Conservation (phyloP, 2,888 invertebrate species). For the Agonopterix arenella region DNA sequence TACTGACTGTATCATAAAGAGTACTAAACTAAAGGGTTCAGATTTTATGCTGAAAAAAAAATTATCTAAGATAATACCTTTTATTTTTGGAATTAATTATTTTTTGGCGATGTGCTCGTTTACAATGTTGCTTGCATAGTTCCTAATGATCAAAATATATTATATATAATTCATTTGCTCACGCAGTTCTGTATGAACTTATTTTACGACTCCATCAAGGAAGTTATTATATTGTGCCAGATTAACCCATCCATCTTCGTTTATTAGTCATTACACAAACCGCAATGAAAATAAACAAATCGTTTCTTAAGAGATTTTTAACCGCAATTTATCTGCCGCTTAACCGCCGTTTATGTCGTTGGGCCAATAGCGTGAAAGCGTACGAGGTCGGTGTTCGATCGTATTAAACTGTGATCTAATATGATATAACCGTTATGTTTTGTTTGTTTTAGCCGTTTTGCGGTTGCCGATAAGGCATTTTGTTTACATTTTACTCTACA, state of each 20-base stretch:
- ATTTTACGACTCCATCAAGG: neutral
- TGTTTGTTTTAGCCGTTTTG: neutral
- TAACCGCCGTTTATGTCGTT: constrained; percentile 8
- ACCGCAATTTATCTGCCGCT: constrained; percentile 11
- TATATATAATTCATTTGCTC: neutral
- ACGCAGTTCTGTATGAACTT: neutral
- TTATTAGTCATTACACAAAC: constrained; percentile 13
- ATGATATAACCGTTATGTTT: neutral
- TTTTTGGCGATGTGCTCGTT: too few relatives aligned
- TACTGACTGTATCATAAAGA: too few relatives aligned
- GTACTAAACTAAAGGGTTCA: too few relatives aligned
- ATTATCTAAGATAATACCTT: too few relatives aligned
- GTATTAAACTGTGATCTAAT: neutral
- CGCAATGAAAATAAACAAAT: constrained; percentile 18
- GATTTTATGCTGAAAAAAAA: too few relatives aligned
- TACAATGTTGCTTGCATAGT: too few relatives aligned
- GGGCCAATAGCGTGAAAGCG: constrained; percentile 2
- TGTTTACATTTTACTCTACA: too few relatives aligned
- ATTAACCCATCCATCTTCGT: constrained; percentile 12
- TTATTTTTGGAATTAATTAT: too few relatives aligned
- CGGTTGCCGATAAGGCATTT: too few relatives aligned
- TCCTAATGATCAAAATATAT: too few relatives aligned
- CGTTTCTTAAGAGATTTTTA: constrained; percentile 10
- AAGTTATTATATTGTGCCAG: neutral
- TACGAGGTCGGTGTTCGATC: too few relatives aligned